Base-by-base conservation (phyloP, 2,113 vertebrate species). In the Crotophaga sulcirostris region DNA sequence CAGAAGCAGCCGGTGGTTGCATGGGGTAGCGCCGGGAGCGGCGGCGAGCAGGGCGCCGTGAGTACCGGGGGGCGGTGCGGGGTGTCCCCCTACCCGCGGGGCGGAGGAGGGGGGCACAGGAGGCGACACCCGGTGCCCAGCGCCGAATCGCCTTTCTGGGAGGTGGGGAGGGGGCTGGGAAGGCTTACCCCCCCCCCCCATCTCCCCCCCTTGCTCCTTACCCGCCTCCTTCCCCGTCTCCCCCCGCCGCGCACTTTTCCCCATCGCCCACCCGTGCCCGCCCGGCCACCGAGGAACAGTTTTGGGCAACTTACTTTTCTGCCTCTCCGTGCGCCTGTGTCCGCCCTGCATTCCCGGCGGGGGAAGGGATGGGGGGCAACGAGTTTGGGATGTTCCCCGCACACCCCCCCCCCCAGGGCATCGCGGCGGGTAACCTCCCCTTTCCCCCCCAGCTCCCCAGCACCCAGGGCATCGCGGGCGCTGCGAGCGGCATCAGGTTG, bases 1-100 rank as follows among this genome's bases (percentile, higher is more conserved):
- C 95, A 95, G 97, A 94, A 89, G 93, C 69, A 77, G 96, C 58
- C 85, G 94, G 94, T 94, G 96, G 93, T 92, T 94, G 92, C 74
- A 74, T 78, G 85, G 95, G 95, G 89, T 91, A 89, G 74, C 5
- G 88, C 68, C 16, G 93, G 72, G 87, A 91, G 81, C 42, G 40
- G 75, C 44, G 59, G 52, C 76, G 60, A 86, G 87, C 52, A 86
- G 31, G 58, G 76, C 76, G 82, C 88, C 62, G 95, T 94, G 84
- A 96, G 95, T 96, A 96, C 62, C 69, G 76, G 87, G 87, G 72
- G 90, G 90, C 36, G 73, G 78, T 62, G 76, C 40, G 73, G 93
- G 52, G 40, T 29, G 38, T 40, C 33, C 42, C n/a, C 64, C 82
- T 55, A 77, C 74, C 74, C 84, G 19, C 52, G 52, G 90, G 42